phyloP scores from a whole-genome alignment of 1,140 invertebrate genomes.

The Lasioglossum albipes region DNA sequence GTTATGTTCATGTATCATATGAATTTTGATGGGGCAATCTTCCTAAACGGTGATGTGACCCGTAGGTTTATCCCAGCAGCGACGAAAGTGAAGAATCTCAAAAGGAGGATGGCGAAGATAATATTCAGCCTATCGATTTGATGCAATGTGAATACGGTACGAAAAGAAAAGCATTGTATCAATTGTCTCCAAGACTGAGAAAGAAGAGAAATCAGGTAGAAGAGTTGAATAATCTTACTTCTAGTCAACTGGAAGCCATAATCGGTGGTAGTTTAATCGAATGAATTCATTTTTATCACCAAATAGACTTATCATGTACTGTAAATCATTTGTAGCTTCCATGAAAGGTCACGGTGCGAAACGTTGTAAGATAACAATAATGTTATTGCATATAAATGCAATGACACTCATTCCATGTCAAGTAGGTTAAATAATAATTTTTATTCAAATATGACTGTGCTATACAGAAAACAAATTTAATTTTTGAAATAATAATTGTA shows the following conservation, averaged over 20 bases:
- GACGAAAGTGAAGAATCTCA: constrained; percentile 70
- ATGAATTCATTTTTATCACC: constrained; percentile 20
- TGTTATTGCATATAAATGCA: too few species aligned
- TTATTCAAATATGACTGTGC: constrained; percentile 16
- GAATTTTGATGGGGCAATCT: background rate
- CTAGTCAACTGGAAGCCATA: constrained; percentile 69
- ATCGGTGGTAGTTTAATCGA: constrained; percentile 61
- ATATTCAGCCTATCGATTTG: constrained; percentile 26
- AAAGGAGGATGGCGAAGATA: constrained; percentile 63
- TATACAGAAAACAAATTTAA: background rate
- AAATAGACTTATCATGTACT: background rate
- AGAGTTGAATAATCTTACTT: constrained; percentile 62
- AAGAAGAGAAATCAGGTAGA: constrained; percentile 37
- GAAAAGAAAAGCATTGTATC: constrained; percentile 43
- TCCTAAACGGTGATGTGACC: constrained; percentile 46
- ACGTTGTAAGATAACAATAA: constrained; percentile 4
- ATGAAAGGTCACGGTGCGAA: background rate
- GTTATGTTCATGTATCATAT: background rate
- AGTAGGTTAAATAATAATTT: constrained; percentile 21
- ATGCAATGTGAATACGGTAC: constrained; percentile 31
- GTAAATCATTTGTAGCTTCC: constrained; percentile 8
- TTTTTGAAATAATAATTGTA: background rate
- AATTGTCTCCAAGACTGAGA: constrained; percentile 38
- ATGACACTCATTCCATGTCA: constrained; percentile 24
- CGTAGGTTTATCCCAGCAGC: constrained; percentile 69